Percentiles rank a stretch among this genome's conserved stretches.
Conservation (phyloP, 2,888 invertebrate species). For the Malthinus flaveolus region DNA sequence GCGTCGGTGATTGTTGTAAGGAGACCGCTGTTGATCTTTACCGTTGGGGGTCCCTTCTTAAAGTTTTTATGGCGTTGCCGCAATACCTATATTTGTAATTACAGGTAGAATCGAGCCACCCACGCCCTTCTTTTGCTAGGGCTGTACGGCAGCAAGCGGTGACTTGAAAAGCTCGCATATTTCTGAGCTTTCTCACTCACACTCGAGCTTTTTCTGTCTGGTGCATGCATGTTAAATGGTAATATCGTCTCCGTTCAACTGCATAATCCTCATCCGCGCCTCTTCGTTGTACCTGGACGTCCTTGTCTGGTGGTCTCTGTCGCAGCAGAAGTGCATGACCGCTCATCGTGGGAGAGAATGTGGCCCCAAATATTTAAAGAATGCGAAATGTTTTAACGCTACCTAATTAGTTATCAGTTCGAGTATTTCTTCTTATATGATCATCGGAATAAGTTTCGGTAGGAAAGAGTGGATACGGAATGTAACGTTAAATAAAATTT, state of each 20-base stretch:
- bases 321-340: constrained; percentile 45
- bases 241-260: constrained; percentile 23
- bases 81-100: constrained; percentile 31
- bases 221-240: constrained; percentile 22
- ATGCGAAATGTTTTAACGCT: constrained; percentile 54
- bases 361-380: constrained; percentile 49
- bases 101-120: constrained; percentile 29
- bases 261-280: constrained; percentile 31
- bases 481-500: not conserved
- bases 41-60: constrained; percentile 25
- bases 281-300: constrained; percentile 32
- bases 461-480: not conserved
- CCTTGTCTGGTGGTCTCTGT: constrained; percentile 37
- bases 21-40: constrained; percentile 23
- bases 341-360: constrained; percentile 55
- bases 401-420: constrained; percentile 45
- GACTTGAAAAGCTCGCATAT: constrained; percentile 32
- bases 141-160: constrained; percentile 29
- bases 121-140: constrained; percentile 30
- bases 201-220: constrained; percentile 28
- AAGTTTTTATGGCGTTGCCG: constrained; percentile 25
- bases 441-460: not conserved
- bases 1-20: constrained; percentile 17
- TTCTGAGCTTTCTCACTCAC: constrained; percentile 29
- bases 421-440: constrained; percentile 6